A percentile compares a stretch with the other conserved stretches of the same genome.
These are phyloP conservation scores for Xanthorhoe spadicearia DNA, from an alignment of 2,888 invertebrate genomes.

Conservation along the genomic window DNA sequence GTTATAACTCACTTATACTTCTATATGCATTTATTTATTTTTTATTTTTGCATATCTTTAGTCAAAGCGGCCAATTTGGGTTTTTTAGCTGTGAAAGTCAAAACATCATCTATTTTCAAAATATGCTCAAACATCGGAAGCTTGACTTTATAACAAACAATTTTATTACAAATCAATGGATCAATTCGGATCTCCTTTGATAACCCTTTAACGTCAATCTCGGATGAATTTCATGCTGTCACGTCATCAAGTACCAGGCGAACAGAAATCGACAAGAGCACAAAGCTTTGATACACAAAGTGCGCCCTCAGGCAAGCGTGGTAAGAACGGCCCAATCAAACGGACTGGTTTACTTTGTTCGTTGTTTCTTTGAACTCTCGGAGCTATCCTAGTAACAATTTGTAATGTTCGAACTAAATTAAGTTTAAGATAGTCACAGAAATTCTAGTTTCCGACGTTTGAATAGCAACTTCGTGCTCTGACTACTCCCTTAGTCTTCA, in stretches of 20 bases:
- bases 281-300: constrained; percentile 76
- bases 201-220: constrained; percentile 27
- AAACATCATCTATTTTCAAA: neutral
- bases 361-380: constrained; percentile 76
- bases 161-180: neutral
- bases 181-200: constrained; percentile 6
- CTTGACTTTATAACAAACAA: neutral
- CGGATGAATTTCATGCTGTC: constrained; percentile 28
- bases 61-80: no score
- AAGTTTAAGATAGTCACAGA: no score
- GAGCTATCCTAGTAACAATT: constrained; percentile 63
- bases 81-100: no score
- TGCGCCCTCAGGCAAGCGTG: constrained; percentile 69
- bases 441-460: no score
- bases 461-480: no score
- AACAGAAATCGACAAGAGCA: constrained; percentile 71
- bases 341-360: constrained; percentile 76
- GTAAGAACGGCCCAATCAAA: constrained; percentile 81
- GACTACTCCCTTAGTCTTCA: no score
- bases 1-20: no score
- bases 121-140: neutral
- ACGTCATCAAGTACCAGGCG: constrained; percentile 52
- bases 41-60: no score
- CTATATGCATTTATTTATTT: no score
- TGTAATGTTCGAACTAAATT: neutral